Evolutionary conservation across 1,140 invertebrate species (phyloP), one percentile per base, ranked within the genome.

Genomic region (Paracyclopina nana): DNA sequence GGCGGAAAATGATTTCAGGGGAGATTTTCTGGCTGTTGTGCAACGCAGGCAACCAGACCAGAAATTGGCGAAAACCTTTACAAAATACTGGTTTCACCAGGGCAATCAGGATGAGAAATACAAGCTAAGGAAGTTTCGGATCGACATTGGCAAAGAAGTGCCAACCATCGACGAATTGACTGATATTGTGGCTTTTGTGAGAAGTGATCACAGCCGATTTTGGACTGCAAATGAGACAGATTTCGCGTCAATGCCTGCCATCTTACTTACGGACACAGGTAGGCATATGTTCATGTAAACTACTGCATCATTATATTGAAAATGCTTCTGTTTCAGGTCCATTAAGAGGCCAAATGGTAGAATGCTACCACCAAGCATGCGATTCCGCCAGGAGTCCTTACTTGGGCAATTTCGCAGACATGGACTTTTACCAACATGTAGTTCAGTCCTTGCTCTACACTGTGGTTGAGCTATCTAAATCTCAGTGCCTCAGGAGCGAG

Each of bases 391-490:
- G 44, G 30, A 54, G 58, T 43, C 44, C 49, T 8, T 50, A 46
- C 8, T 49, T 51, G 12, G 29, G 59, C 12, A 55, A 53, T 8
- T 53, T 53, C 8, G 52, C 55, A 40, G 58, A 62, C 43, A 25
- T 59, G 1, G 45, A 57, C 5, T 60, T 61, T 46, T 51, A 59
- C 6, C 55, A 53, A 31, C 57, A 60, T 24, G 59, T 56, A 0
- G 54, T 56, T 18, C 56, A 60, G 34, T 53, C 55, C 22, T 25
- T 61, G 8, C 55, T 60, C 9, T 53, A 57, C 14, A 57, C 57
- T 4, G 28, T 59, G 11, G 30, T 61, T 18, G 57, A 58, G 16
- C 31, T 61, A 25, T 48, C 22, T 63, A 61, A 82, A 70, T 79
- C 81, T n/a, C n/a, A n/a, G n/a, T n/a, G n/a, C n/a, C n/a, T n/a